Conservation (phyloP, 2,888 invertebrate genomes). For the Sabatieria punctata region DNA sequence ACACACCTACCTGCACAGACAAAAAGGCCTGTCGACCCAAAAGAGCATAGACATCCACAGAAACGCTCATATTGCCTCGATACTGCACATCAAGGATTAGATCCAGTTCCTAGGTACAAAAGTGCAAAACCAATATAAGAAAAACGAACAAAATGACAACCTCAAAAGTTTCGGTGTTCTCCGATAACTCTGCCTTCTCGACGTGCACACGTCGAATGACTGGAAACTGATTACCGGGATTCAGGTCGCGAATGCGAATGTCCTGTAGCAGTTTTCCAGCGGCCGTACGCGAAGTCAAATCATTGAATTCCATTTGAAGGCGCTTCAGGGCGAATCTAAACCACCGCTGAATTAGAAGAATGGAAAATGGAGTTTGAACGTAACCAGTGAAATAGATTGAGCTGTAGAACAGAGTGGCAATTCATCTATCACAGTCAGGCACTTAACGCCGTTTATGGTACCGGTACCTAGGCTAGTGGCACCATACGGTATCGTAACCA, state of each 20-base stretch:
- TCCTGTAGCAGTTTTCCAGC: conserved; percentile 33
- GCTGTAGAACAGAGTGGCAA: too few species aligned
- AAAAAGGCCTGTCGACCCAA: conserved; percentile 72
- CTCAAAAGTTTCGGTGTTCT: conserved; percentile 52
- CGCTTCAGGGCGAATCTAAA: conserved; percentile 8
- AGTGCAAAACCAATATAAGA: too few species aligned
- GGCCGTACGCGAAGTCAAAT: conserved; percentile 5
- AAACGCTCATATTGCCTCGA: conserved; percentile 70
- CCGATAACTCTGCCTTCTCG: conserved; percentile 57
- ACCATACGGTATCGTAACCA: too few species aligned
- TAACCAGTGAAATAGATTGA: too few species aligned
- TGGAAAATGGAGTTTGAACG: too few species aligned
- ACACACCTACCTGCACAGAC: conserved; percentile 59
- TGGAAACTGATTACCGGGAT: conserved; percentile 72
- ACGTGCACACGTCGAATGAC: conserved; percentile 61
- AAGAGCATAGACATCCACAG: conserved; percentile 74
- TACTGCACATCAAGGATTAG: conserved; percentile 65
- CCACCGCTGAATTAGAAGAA: not conserved
- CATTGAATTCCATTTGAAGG: conserved; percentile 12
- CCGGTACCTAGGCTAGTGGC: too few species aligned
- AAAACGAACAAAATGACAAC: too few species aligned
- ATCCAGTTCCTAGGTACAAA: conserved; percentile 49
- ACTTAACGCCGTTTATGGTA: too few species aligned
- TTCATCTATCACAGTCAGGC: too few species aligned
- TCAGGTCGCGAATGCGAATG: conserved; percentile 56